A percentile compares a stretch with the other conserved stretches of the same genome.
phyloP scores from a whole-genome alignment of 2,888 invertebrate species.

The Ormyrus thymus region DNA sequence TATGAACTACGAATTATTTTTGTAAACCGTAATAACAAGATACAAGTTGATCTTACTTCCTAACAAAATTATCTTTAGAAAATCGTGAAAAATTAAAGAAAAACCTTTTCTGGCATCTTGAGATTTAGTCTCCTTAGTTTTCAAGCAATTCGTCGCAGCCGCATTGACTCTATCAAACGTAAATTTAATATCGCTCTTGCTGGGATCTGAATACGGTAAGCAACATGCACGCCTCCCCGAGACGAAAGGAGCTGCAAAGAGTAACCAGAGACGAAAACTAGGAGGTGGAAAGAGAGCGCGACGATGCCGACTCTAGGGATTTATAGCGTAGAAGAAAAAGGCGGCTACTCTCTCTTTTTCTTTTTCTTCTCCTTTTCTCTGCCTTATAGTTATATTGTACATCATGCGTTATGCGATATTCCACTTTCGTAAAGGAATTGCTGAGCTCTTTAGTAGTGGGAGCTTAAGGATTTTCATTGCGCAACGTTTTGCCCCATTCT shows the following conservation, averaged over 20 bases:
- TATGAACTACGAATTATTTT: no score
- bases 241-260: constrained; percentile 5
- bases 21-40: no score
- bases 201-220: neutral
- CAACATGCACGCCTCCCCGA: neutral
- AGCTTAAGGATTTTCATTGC: constrained; percentile 2
- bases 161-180: constrained; percentile 46
- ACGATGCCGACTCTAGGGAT: constrained; percentile 31
- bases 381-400: constrained; percentile 19
- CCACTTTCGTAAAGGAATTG: constrained; percentile 29
- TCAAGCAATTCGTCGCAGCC: neutral
- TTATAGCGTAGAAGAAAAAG: constrained; percentile 37
- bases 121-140: constrained; percentile 14
- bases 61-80: no score
- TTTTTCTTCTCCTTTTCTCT: neutral
- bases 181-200: constrained; percentile 46
- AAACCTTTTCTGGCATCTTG: constrained; percentile 31
- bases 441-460: neutral
- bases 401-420: constrained; percentile 25
- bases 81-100: constrained; percentile 34
- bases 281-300: neutral
- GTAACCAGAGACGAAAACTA: constrained; percentile 20
- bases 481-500: no score
- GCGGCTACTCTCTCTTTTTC: neutral
- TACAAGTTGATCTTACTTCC: no score